phyloP scores from a whole-genome alignment of 2,113 vertebrate genomes.

The Podilymbus podiceps region DNA sequence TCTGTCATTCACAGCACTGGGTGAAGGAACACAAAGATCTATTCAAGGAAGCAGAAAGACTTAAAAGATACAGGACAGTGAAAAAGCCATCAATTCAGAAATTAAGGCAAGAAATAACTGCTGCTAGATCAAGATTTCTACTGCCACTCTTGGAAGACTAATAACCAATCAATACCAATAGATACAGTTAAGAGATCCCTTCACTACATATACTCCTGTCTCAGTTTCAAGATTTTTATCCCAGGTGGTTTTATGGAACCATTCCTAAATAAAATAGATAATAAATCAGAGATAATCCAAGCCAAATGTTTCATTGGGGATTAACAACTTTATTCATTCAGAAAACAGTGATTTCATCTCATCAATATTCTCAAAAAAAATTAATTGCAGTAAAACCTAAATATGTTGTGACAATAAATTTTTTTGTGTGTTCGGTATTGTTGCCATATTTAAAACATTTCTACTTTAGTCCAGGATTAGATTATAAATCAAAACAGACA shows the following conservation, averaged over 20 bases:
- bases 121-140: background rate
- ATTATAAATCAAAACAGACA: conserved; percentile 18
- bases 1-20: background rate
- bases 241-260: background rate
- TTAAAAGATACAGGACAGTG: background rate
- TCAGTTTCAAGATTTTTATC: background rate
- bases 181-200: background rate
- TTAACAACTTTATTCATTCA: background rate
- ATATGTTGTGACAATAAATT: background rate
- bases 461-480: background rate
- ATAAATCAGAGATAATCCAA: conserved; percentile 10
- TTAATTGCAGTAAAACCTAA: background rate
- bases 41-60: background rate
- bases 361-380: background rate
- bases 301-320: background rate
- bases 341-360: conserved; percentile 15
- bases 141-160: background rate
- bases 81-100: background rate
- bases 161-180: background rate
- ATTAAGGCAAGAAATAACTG: background rate
- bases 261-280: background rate
- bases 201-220: background rate
- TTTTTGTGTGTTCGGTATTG: background rate
- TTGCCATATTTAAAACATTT: background rate
- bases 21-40: background rate